Percentiles rank a stretch among this genome's conserved stretches.
These are phyloP conservation scores for Drosophila biarmipes DNA, from an alignment of 1,140 invertebrate genomes.

Conservation along the genomic window DNA sequence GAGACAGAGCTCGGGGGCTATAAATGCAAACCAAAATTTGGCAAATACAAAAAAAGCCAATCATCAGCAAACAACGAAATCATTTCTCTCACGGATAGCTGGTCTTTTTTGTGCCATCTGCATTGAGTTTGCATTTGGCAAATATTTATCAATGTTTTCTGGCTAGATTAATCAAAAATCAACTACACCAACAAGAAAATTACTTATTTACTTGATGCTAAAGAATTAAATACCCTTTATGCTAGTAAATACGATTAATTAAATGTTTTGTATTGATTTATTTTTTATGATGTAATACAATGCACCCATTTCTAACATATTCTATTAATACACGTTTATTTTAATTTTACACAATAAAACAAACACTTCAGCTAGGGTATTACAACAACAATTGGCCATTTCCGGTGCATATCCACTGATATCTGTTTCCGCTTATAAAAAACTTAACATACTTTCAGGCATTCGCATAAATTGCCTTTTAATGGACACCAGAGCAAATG, in stretches of 20 bases:
- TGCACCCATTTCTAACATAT: no score
- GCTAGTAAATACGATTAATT: background rate
- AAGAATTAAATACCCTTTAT: background rate
- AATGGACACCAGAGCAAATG: constrained; percentile 35
- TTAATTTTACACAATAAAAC: background rate
- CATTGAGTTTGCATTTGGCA: constrained; percentile 40
- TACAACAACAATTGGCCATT: constrained; percentile 43
- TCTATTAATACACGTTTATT: background rate
- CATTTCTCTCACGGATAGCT: constrained; percentile 37
- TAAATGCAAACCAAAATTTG: constrained; percentile 15
- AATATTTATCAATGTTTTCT: constrained; percentile 50
- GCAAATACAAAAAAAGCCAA: constrained; percentile 21
- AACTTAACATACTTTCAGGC: constrained; percentile 38
- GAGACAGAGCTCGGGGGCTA: background rate
- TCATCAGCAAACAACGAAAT: constrained; percentile 20
- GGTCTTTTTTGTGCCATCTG: constrained; percentile 23
- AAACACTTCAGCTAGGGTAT: constrained; percentile 3
- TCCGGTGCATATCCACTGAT: constrained; percentile 15
- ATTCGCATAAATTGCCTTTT: constrained; percentile 47
- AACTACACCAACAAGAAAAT: constrained; percentile 5
- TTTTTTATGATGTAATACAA: background rate
- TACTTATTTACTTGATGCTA: background rate
- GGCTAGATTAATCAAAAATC: constrained; percentile 53
- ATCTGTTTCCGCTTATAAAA: constrained; percentile 30
- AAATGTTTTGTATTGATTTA: background rate